These are phyloP conservation scores for Anthophora plumipes DNA, from an alignment of 2,888 invertebrate species.

Conservation along the genomic window DNA sequence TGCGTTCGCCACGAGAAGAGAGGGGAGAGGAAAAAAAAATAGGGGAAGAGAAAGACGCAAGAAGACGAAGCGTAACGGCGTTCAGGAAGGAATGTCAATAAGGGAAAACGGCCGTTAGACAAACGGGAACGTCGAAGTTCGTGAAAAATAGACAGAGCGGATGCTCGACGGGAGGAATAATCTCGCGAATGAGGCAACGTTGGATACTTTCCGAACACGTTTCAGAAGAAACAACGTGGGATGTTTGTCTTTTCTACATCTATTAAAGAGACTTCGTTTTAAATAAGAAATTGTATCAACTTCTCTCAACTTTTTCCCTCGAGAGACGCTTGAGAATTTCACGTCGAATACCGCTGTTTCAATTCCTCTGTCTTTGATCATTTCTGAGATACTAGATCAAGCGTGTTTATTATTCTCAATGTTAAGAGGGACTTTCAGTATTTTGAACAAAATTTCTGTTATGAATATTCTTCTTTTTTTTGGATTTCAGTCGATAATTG, in stretches of 20 bases:
- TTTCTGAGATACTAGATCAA: too few relatives aligned
- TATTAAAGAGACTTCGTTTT: not conserved
- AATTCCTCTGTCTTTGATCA: too few relatives aligned
- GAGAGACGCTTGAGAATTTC: too few relatives aligned
- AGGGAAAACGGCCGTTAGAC: slow-evolving; percentile 38
- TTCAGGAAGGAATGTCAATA: slow-evolving; percentile 47
- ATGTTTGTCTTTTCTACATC: not conserved
- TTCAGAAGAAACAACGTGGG: not conserved
- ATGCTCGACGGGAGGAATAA: slow-evolving; percentile 37
- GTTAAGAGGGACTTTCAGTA: too few relatives aligned
- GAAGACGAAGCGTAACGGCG: slow-evolving; percentile 6
- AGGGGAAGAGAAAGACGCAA: not conserved
- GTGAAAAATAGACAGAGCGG: slow-evolving; percentile 40
- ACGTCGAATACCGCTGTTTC: too few relatives aligned
- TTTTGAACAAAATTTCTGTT: too few relatives aligned
- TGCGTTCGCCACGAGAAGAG: slow-evolving; percentile 43
- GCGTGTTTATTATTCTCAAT: too few relatives aligned
- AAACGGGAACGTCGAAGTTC: slow-evolving; percentile 40
- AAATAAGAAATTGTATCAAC: too few relatives aligned
- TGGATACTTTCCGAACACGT: not conserved
- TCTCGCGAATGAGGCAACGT: slow-evolving; percentile 23
- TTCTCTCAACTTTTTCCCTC: too few relatives aligned
- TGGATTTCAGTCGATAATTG: too few relatives aligned
- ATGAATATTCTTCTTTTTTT: too few relatives aligned
- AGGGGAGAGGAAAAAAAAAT: too few relatives aligned